A percentile compares a stretch with the other conserved stretches of the same genome.
Evolutionary conservation across 92 coral and sea anemone genomes (phyloP).

Genomic region (Porites evermanni): DNA sequence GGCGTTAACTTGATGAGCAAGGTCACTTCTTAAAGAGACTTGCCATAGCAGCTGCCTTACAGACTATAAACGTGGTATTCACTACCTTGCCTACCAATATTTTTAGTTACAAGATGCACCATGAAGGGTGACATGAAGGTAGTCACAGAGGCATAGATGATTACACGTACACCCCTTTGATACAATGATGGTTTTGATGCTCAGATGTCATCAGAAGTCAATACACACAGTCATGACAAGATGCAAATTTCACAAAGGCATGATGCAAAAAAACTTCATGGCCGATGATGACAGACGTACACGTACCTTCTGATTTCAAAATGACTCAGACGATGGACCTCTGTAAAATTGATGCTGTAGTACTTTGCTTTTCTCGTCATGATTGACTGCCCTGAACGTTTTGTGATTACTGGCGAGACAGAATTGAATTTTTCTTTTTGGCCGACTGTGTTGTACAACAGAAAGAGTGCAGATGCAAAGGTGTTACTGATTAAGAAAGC

Average conservation of each 20-base stretch:
- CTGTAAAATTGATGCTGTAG: slow-evolving; percentile 43
- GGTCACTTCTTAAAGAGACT: slow-evolving; percentile 45
- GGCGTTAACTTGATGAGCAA: too few species aligned
- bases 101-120: slow-evolving; percentile 56
- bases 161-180: slow-evolving; percentile 46
- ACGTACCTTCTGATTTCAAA: slow-evolving; percentile 8
- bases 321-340: slow-evolving; percentile 43
- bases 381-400: not conserved
- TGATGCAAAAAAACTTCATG: slow-evolving; percentile 54
- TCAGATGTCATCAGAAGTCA: slow-evolving; percentile 58
- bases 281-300: slow-evolving; percentile 36
- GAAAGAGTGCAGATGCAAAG: not conserved
- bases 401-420: slow-evolving; percentile 1
- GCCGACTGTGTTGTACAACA: not conserved
- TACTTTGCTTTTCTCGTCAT: slow-evolving; percentile 18
- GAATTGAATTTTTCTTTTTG: not conserved
- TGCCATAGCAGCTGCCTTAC: not conserved
- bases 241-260: slow-evolving; percentile 53
- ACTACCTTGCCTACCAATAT: slow-evolving; percentile 71
- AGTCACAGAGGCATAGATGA: slow-evolving; percentile 70
- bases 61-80: slow-evolving; percentile 44
- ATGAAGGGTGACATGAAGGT: slow-evolving; percentile 60
- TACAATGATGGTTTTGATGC: slow-evolving; percentile 49
- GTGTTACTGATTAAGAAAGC: too few species aligned
- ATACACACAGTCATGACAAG: slow-evolving; percentile 43